Evolutionary conservation across 2,113 vertebrate species (phyloP).

Genomic region (Baryphthengus martii): DNA sequence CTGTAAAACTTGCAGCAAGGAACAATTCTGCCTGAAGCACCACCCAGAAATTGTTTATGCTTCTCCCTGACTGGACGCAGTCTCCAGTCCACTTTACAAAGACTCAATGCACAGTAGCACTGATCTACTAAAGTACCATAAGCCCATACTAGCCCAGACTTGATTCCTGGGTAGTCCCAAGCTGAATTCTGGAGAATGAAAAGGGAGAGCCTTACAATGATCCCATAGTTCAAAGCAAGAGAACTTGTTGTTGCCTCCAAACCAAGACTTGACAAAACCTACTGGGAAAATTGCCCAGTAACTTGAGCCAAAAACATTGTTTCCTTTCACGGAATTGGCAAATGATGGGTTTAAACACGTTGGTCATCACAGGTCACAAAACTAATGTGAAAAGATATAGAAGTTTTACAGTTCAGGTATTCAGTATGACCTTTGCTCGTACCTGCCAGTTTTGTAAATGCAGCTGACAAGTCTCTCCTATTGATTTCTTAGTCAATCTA

Average conservation of each 20-base stretch:
- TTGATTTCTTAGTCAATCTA: slow-evolving; percentile 1
- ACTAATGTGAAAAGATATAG: not conserved
- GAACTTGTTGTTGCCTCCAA: not conserved
- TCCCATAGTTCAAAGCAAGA: not conserved
- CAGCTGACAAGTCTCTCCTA: not conserved
- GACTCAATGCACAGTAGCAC: not conserved
- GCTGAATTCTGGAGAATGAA: not conserved
- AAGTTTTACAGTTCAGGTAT: not conserved
- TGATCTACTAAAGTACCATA: not conserved
- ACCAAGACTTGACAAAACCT: not conserved
- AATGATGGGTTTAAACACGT: not conserved
- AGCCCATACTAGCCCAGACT: not conserved
- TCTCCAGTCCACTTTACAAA: not conserved
- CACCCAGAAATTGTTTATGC: not conserved
- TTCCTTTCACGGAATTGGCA: not conserved
- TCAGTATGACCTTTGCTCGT: not conserved
- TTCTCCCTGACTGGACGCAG: fast-evolving
- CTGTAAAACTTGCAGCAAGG: not conserved
- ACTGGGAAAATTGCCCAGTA: not conserved
- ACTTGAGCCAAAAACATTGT: not conserved
- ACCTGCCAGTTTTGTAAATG: not conserved
- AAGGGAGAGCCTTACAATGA: not conserved
- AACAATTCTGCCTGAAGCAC: not conserved
- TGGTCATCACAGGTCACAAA: not conserved
- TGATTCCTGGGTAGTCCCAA: too few species aligned